Percentiles rank a stretch among this genome's conserved stretches.
Evolutionary conservation across 2,113 vertebrate species (phyloP).

Genomic region (Phoxinus phoxinus): DNA sequence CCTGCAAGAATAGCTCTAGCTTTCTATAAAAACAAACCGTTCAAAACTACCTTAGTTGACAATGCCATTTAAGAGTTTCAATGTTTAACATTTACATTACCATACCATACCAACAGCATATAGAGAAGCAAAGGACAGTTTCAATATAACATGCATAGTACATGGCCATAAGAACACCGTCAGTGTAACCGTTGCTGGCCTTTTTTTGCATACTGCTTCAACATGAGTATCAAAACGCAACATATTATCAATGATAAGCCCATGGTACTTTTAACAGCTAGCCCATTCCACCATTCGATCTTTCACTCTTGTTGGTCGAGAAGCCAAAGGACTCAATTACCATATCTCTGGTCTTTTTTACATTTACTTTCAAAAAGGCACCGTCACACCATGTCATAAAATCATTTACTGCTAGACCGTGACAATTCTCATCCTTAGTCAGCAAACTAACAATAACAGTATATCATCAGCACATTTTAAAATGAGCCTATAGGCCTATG

Average conservation of each 20-base stretch:
- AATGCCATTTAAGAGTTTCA: background rate
- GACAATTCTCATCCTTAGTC: too few relatives aligned
- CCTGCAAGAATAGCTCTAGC: background rate
- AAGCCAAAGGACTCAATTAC: too few relatives aligned
- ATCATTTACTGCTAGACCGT: too few relatives aligned
- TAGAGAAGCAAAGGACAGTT: background rate
- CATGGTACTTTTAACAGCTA: background rate
- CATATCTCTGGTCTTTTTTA: too few relatives aligned
- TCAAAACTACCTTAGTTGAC: background rate
- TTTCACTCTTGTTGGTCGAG: background rate
- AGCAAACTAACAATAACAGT: too few relatives aligned
- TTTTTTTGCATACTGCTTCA: background rate
- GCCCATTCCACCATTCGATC: background rate
- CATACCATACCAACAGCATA: background rate
- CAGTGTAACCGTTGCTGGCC: background rate
- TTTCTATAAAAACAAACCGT: background rate
- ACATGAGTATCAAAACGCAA: background rate
- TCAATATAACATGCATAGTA: background rate
- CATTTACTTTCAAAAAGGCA: too few relatives aligned
- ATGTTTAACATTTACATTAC: background rate
- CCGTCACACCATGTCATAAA: too few relatives aligned
- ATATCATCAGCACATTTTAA: too few relatives aligned
- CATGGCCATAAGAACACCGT: background rate
- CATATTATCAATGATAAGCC: background rate
- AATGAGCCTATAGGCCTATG: too few relatives aligned